Conservation (phyloP, 2,113 vertebrate species). For the Nematolebias whitei region DNA sequence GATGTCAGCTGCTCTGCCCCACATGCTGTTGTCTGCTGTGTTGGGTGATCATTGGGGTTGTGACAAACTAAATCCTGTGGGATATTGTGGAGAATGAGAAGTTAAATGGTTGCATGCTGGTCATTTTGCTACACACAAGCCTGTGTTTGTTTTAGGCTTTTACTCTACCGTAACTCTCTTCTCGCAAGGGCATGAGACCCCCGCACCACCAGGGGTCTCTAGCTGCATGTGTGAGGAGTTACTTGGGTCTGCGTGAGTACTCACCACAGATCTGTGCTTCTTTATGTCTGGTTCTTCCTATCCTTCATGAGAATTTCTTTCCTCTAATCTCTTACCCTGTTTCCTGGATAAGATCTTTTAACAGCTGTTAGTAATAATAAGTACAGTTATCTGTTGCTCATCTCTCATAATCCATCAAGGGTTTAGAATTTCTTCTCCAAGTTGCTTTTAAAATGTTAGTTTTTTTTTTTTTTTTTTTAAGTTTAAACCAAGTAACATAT, state of each 20-base stretch:
- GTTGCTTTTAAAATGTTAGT: slow-evolving; percentile 18
- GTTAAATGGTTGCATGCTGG: slow-evolving; percentile 82
- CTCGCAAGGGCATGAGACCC: slow-evolving; percentile 96
- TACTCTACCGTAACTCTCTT: slow-evolving; percentile 92
- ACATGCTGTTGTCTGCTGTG: slow-evolving; percentile 14
- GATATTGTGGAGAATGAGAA: slow-evolving; percentile 18
- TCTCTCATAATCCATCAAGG: neutral
- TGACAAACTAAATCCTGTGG: slow-evolving; percentile 22
- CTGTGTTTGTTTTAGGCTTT: slow-evolving; percentile 99
- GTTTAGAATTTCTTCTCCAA: slow-evolving; percentile 13
- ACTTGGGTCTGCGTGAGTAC: slow-evolving; percentile 97
- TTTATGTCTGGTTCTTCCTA: slow-evolving; percentile 50
- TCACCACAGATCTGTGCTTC: slow-evolving; percentile 86
- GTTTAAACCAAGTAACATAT: neutral
- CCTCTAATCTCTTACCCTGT: slow-evolving; percentile 31
- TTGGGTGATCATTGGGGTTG: neutral
- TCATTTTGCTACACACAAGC: slow-evolving; percentile 98
- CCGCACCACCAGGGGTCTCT: slow-evolving; percentile 95
- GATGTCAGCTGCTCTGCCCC: neutral
- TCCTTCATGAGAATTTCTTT: slow-evolving; percentile 29
- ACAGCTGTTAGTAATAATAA: slow-evolving; percentile 8
- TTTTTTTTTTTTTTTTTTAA: too few relatives aligned
- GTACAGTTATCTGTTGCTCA: slow-evolving; percentile 16
- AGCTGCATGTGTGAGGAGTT: slow-evolving; percentile 98
- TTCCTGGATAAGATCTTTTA: slow-evolving; percentile 28